Conservation (phyloP, 1,140 invertebrate genomes). For the Drosophila orosa region DNA sequence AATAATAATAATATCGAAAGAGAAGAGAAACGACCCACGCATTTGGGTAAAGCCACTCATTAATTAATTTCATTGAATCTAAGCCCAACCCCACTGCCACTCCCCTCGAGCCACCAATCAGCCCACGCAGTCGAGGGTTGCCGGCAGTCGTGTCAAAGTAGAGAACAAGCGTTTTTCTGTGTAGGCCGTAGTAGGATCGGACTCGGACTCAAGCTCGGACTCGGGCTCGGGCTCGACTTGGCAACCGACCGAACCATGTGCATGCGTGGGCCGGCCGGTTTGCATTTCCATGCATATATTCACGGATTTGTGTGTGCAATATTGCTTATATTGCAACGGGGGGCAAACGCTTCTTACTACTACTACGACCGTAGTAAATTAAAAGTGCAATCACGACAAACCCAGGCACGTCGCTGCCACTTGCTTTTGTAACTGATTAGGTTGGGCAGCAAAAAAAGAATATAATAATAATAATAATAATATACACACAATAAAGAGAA, state of each 20-base stretch:
- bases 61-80: slow-evolving; percentile 76
- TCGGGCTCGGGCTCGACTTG: slow-evolving; percentile 11
- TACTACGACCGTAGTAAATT: slow-evolving; percentile 70
- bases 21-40: slow-evolving; percentile 29
- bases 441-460: slow-evolving; percentile 43
- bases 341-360: slow-evolving; percentile 22
- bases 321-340: slow-evolving; percentile 16
- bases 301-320: slow-evolving; percentile 18
- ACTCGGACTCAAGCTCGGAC: slow-evolving; percentile 14
- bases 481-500: slow-evolving; percentile 24
- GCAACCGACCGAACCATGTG: slow-evolving; percentile 48
- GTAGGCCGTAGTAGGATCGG: slow-evolving; percentile 45
- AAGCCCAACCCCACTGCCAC: slow-evolving; percentile 23
- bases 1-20: slow-evolving; percentile 31
- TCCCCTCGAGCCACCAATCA: slow-evolving; percentile 4
- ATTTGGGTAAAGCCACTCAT: slow-evolving; percentile 22
- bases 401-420: slow-evolving; percentile 56
- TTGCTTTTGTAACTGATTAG: slow-evolving; percentile 75
- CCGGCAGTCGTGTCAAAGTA: slow-evolving; percentile 57
- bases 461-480: slow-evolving; percentile 11
- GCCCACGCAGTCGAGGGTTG: slow-evolving; percentile 18
- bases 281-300: slow-evolving; percentile 16
- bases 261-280: slow-evolving; percentile 74
- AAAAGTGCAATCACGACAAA: slow-evolving; percentile 76
- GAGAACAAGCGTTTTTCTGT: slow-evolving; percentile 41